Percentiles rank a stretch among this genome's conserved stretches.
These are phyloP conservation scores for Neomonachus schauinslandi DNA, from an alignment of 2,113 vertebrate genomes.

Conservation along the genomic window DNA sequence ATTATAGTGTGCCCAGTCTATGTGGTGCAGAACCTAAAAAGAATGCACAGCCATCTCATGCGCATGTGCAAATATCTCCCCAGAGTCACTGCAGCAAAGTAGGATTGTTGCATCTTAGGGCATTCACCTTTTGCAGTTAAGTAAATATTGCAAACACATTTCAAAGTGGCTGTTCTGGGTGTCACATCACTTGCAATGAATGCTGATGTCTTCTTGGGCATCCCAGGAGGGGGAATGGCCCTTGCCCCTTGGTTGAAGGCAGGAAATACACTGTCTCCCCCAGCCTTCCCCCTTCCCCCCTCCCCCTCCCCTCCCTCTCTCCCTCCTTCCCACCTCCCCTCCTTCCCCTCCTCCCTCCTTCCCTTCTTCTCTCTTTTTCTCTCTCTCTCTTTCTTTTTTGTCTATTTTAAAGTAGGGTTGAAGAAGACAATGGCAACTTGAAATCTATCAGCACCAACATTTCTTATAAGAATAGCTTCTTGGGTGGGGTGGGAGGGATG, in stretches of 20 bases:
- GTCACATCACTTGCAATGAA: neutral
- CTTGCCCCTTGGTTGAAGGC: neutral
- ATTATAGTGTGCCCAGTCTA: neutral
- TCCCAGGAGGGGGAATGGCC: rapidly evolving
- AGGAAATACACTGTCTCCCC: too few species aligned
- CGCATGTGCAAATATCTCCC: neutral
- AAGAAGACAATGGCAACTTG: neutral
- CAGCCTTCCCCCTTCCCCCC: too few species aligned
- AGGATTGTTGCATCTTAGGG: neutral
- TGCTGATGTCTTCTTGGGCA: neutral
- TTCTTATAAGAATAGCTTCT: neutral
- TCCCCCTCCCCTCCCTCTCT: neutral
- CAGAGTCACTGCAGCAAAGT: neutral
- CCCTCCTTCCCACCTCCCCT: neutral
- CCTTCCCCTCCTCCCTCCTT: too few species aligned
- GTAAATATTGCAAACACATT: neutral
- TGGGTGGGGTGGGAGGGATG: too few species aligned
- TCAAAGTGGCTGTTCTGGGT: neutral
- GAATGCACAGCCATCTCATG: neutral
- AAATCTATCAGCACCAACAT: neutral
- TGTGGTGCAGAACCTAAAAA: neutral
- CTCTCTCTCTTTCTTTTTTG: neutral
- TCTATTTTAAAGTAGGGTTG: neutral
- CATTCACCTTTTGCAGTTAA: neutral
- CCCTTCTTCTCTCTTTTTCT: neutral